phyloP scores from a whole-genome alignment of 2,797 vertebrate species.

The Choloepus didactylus region DNA sequence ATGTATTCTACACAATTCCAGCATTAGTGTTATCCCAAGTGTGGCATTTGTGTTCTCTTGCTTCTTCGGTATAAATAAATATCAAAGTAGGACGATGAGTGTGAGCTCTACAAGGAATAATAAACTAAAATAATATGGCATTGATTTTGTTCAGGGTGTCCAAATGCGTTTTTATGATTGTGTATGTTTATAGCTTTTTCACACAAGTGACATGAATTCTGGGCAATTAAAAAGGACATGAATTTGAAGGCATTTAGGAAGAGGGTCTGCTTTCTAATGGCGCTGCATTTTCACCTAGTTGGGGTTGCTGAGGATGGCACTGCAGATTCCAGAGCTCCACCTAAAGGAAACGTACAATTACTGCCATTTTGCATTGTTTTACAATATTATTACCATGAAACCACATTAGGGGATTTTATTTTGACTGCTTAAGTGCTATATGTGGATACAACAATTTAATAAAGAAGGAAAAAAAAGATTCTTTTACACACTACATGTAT shows the following conservation, averaged over 20 bases:
- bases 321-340: slow-evolving; percentile 69
- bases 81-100: slow-evolving; percentile 88
- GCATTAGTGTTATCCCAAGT: slow-evolving; percentile 89
- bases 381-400: neutral
- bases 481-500: rapidly evolving
- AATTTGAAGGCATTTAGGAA: slow-evolving; percentile 86
- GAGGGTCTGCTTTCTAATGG: slow-evolving; percentile 84
- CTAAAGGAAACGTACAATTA: neutral
- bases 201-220: slow-evolving; percentile 88
- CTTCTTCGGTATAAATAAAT: slow-evolving; percentile 91
- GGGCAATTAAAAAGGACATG: slow-evolving; percentile 88
- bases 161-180: slow-evolving; percentile 90
- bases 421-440: slow-evolving; percentile 27
- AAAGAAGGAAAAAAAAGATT: neutral
- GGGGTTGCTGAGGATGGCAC: slow-evolving; percentile 68
- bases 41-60: slow-evolving; percentile 89
- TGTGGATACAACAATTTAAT: slow-evolving; percentile 42
- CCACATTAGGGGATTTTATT: slow-evolving; percentile 44
- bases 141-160: slow-evolving; percentile 89
- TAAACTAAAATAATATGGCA: slow-evolving; percentile 91
- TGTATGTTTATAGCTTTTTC: slow-evolving; percentile 88
- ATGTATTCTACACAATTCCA: slow-evolving; percentile 80
- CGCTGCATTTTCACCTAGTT: slow-evolving; percentile 77
- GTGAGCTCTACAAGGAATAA: slow-evolving; percentile 88
- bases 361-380: slow-evolving; percentile 44